Evolutionary conservation across 2,113 vertebrate species (phyloP), one percentile per base, ranked within the genome.

Genomic region (Colinus virginianus): DNA sequence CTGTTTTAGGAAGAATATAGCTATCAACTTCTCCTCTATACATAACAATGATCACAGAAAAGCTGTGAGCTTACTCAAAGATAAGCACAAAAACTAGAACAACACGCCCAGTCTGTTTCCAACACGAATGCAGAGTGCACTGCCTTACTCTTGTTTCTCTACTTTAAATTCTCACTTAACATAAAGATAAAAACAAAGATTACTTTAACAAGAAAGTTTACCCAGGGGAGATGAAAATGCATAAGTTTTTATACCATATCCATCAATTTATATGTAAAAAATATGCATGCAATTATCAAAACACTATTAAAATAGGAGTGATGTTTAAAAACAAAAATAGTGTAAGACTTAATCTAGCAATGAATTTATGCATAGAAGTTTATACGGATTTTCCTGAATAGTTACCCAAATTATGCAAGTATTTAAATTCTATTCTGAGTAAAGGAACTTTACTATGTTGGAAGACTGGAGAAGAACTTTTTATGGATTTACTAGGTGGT

Each of bases 61-160:
- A 81, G 15, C 16, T 34, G 18, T 5, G 11, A 92, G 32, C 13
- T 23, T 78, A 74, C 43, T 56, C 25, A 87, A 74, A 7, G 9
- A 36, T 14, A 72, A 0, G 0, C 17, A 51, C 34, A 28, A n/a
- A 64, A 80, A 92, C 15, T 46, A 19, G 23, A 72, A 84, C 25
- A 78, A 11, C 6, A 21, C 4, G 13, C 45, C 9, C 34, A 26
- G 66, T 3, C 15, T 34, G 9, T 22, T 78, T 87, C 45, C 46
- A 63, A 23, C 0, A 76, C 28, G 71, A 77, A 34, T 45, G 53
- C 34, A 55, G 49, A 1, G 8, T 9, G 43, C 6, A 6, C 4
- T 71, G 68, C 18, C 69, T 82, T 55, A 46, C 18, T 59, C 5
- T 16, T 58, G 45, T 32, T 6, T 42, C 25, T 43, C 58, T 49